Evolutionary conservation across 2,113 vertebrate species (phyloP).

Genomic region (Rhipidura dahli): DNA sequence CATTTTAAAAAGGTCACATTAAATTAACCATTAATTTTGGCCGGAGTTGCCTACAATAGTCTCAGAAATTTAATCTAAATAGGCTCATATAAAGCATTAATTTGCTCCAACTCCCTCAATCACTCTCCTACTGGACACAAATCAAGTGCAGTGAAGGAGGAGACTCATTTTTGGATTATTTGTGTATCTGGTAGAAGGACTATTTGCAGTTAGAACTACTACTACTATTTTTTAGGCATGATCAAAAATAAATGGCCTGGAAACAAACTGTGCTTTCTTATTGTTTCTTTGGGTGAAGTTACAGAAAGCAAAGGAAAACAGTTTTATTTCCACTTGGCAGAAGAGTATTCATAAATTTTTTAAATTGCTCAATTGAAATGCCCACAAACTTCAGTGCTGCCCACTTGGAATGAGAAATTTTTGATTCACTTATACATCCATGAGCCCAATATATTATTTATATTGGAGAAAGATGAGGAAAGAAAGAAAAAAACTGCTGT

Average conservation of each 20-base stretch:
- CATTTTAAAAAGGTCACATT: slow-evolving; percentile 12
- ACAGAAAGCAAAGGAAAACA: background rate
- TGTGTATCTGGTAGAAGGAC: background rate
- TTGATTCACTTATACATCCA: background rate
- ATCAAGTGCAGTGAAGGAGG: background rate
- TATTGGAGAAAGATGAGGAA: background rate
- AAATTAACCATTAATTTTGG: background rate
- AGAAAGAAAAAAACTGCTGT: background rate
- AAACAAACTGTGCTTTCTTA: background rate
- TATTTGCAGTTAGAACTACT: background rate
- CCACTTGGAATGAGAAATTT: background rate
- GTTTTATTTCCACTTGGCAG: background rate
- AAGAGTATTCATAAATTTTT: background rate
- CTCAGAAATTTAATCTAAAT: background rate
- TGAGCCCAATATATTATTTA: background rate
- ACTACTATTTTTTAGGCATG: background rate
- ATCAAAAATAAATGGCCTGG: background rate
- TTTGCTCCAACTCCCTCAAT: background rate
- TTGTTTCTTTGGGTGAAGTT: background rate
- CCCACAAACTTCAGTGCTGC: background rate
- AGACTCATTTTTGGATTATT: background rate
- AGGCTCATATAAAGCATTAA: background rate
- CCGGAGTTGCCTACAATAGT: background rate
- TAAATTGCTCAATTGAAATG: background rate
- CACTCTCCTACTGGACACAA: background rate